Evolutionary conservation across 2,888 invertebrate species (phyloP), one percentile per base, ranked within the genome.

Genomic region (Glaucopsyche alexis): DNA sequence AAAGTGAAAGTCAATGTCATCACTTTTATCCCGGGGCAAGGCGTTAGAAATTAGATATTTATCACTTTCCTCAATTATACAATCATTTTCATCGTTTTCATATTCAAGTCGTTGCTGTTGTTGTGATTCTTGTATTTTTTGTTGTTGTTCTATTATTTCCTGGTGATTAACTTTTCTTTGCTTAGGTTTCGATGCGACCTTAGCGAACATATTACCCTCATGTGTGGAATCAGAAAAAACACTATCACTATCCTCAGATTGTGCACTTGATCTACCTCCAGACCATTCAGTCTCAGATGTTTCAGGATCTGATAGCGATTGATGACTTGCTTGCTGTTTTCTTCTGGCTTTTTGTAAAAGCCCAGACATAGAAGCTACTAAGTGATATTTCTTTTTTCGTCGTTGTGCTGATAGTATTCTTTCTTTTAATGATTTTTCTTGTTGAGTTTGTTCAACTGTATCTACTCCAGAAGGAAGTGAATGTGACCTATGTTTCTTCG

Each of bases 281-380:
- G 94, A 93, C 93, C 93, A 96, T 82, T 96, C 96, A 6, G 94
- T 95, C 85, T 96, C 96, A 0, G 96, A 96, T 69, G 96, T 95
- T 86, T 96, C 96, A 5, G 96, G 96, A 82, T 96, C 96, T 13
- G 96, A 96, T 71, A 96, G 82, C 0, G 96, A 96, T 80, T 95
- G 95, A 77, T 94, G 92, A 78, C 93, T 92, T 47, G 93, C 88
- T 81, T 93, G 93, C 47, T 94, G 94, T 86, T 95, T 95, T 80
- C 96, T 87, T 84, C 97, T 96, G 0, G 97, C 97, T 90, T 97
- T 97, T 85, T 97, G 97, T 79, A 98, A 90, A 76, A 98, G 95
- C 38, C 96, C 97, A 1, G 97, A 97, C 88, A 98, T 96, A 0
- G 97, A 97, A 0, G 97, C 95, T 0, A 97, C 96, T 72, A 98